phyloP scores from a whole-genome alignment of 1,140 invertebrate genomes.

The Aphelinus certus region DNA sequence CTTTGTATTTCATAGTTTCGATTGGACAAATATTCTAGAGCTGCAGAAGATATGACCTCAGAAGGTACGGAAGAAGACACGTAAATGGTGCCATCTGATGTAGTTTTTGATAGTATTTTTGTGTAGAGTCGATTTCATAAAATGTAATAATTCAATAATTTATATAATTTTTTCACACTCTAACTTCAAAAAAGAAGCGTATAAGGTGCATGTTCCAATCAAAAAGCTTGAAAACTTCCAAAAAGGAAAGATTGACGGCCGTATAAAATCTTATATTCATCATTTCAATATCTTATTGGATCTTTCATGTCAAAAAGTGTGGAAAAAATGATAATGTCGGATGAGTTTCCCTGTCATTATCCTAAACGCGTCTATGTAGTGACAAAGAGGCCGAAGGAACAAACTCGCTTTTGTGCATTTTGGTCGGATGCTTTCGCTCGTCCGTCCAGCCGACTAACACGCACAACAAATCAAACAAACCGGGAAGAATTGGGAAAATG shows the following conservation, averaged over 20 bases:
- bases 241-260: slow-evolving; percentile 20
- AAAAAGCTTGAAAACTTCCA: slow-evolving; percentile 13
- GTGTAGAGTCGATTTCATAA: slow-evolving; percentile 15
- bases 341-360: slow-evolving; percentile 16
- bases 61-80: neutral
- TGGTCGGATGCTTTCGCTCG: too few species aligned
- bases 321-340: slow-evolving; percentile 15
- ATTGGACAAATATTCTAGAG: too few species aligned
- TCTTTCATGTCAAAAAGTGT: slow-evolving; percentile 24
- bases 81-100: slow-evolving; percentile 11
- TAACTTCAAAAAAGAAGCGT: slow-evolving; percentile 27
- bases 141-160: slow-evolving; percentile 24
- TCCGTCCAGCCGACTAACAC: slow-evolving; percentile 12
- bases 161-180: slow-evolving; percentile 22
- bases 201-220: slow-evolving; percentile 22
- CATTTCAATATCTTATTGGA: neutral
- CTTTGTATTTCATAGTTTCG: too few species aligned
- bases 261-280: slow-evolving; percentile 28
- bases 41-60: too few species aligned
- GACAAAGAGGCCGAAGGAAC: slow-evolving; percentile 17
- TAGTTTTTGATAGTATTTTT: neutral
- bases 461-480: slow-evolving; percentile 2
- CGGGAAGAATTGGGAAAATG: slow-evolving; percentile 28
- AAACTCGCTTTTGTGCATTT: slow-evolving; percentile 29
- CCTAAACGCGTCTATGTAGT: slow-evolving; percentile 1